phyloP scores from a whole-genome alignment of 2,888 invertebrate genomes.

The Platycnemis pennipes region DNA sequence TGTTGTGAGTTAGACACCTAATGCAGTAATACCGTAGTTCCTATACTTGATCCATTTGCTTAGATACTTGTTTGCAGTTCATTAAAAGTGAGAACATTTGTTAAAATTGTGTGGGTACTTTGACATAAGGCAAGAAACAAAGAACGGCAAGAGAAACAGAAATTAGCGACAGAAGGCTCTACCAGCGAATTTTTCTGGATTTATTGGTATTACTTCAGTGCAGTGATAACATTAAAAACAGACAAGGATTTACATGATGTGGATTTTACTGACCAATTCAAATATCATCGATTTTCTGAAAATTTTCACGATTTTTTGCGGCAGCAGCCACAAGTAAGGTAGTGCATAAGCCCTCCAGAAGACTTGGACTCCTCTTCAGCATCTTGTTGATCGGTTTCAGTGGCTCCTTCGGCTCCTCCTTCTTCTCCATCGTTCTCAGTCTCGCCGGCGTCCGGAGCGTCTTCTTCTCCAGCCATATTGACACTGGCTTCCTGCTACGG shows the following conservation, averaged over 20 bases:
- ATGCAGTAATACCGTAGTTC: too few species aligned
- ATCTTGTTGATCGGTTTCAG: neutral
- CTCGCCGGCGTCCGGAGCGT: neutral
- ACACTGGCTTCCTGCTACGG: neutral
- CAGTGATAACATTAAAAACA: neutral
- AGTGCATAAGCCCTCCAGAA: neutral
- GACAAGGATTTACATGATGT: neutral
- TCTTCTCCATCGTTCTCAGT: neutral
- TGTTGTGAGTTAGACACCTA: too few species aligned
- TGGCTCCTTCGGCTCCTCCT: neutral
- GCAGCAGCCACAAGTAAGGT: constrained; percentile 29
- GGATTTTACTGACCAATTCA: neutral
- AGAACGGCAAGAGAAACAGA: neutral
- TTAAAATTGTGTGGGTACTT: too few species aligned
- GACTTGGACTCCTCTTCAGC: neutral
- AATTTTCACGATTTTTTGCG: neutral
- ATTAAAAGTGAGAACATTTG: too few species aligned
- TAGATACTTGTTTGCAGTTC: too few species aligned
- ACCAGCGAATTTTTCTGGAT: neutral
- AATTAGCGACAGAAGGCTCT: neutral
- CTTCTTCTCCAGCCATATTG: neutral
- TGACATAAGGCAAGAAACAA: too few species aligned
- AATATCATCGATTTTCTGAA: neutral
- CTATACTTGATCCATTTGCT: too few species aligned
- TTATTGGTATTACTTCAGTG: neutral